Base-by-base conservation (phyloP, 2,113 vertebrate species). In the Gopherus evgoodei region DNA sequence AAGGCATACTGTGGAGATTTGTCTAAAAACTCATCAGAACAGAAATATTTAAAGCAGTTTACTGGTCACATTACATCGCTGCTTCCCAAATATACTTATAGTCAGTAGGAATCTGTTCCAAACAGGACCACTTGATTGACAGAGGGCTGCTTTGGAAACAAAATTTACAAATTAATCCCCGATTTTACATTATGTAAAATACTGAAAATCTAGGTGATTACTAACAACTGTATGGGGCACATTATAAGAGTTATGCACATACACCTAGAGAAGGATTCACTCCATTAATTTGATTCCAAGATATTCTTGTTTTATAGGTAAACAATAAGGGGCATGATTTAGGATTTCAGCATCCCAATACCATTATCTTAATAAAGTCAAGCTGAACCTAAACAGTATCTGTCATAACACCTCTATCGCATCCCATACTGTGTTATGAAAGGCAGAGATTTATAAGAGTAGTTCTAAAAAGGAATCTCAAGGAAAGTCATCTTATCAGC, bases 401-500 rank as follows among this genome's bases (percentile, higher is more conserved):
- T 95, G 88, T 95, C 96, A 95, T 17, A 95, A 96, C 82, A 80
- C 93, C 94, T 93, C 89, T 89, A 86, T 87, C 93, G 96, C 95
- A 84, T 86, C 91, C 96, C 91, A 76, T 88, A 83, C 82, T 47
- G 81, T 52, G 95, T 21, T 86, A 94, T 90, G 84, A 95, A 94
- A 96, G 79, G 21, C 81, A 96, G 72, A 91, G 47, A 90, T 94
- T 92, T 81, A 57, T 52, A 92, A 81, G 54, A 97, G 96, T 91
- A 78, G 80, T 91, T 95, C 16, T 29, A 90, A 78, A 95, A 85
- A 85, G 90, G 95, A 85, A 87, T 94, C 94, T 97, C 95, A 89
- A 81, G 93, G 90, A 96, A 94, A 94, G 89, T 86, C 96, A 84
- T 96, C 91, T 96, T 83, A 96, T 97, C 91, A 97, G 95, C 90